Conservation (phyloP, 2,888 invertebrate genomes). For the Eurytoma californica region DNA sequence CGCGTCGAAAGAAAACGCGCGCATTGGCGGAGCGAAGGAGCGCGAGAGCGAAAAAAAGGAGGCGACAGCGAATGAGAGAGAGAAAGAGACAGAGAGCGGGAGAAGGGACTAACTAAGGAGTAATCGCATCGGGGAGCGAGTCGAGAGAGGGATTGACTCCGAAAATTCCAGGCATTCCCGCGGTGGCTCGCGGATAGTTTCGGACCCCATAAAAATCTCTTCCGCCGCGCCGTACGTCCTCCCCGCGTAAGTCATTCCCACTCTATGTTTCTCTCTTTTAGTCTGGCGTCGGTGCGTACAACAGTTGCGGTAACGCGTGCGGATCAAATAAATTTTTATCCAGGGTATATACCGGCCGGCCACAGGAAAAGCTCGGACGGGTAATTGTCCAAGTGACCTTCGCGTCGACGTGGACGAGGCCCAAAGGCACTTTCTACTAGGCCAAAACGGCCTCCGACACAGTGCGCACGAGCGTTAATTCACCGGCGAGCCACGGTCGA, state of each 20-base stretch:
- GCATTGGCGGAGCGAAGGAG: slow-evolving; percentile 28
- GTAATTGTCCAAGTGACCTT: slow-evolving; percentile 48
- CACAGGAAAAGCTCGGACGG: slow-evolving; percentile 4
- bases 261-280: background rate
- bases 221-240: slow-evolving; percentile 60
- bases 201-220: slow-evolving; percentile 70
- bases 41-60: slow-evolving; percentile 1
- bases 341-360: slow-evolving; percentile 1
- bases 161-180: slow-evolving; percentile 64
- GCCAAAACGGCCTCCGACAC: slow-evolving; percentile 5
- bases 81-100: background rate
- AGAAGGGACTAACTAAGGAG: slow-evolving; percentile 23
- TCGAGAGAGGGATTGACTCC: slow-evolving; percentile 44
- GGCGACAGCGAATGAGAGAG: slow-evolving; percentile 9
- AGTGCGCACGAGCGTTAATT: slow-evolving; percentile 32
- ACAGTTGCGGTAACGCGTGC: slow-evolving; percentile 9
- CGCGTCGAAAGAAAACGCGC: background rate
- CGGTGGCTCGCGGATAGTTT: slow-evolving; percentile 57
- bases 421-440: slow-evolving; percentile 33
- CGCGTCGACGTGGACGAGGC: background rate
- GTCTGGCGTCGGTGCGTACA: background rate
- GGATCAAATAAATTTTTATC: slow-evolving; percentile 53
- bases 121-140: slow-evolving; percentile 42
- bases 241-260: slow-evolving; percentile 40
- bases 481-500: slow-evolving; percentile 3